Evolutionary conservation across 2,888 invertebrate species (phyloP).

Genomic region (Apotomis capreana): DNA sequence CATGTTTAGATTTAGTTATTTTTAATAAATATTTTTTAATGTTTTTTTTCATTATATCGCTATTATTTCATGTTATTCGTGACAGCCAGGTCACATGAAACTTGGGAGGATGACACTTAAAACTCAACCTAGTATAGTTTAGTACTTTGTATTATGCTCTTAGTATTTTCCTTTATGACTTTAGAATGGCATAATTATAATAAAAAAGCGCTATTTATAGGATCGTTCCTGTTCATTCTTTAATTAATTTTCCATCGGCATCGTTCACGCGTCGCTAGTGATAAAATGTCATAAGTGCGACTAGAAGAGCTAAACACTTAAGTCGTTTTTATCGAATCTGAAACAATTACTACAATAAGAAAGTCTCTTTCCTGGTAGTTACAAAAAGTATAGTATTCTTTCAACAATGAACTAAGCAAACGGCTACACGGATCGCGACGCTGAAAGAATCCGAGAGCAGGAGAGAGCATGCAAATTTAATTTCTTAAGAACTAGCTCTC

Average conservation of each 20-base stretch:
- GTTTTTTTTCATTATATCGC: too few species aligned
- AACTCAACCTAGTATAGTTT: too few species aligned
- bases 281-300: not conserved
- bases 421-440: slow-evolving; percentile 28
- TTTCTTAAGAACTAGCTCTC: slow-evolving; percentile 41
- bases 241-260: not conserved
- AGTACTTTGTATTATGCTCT: too few species aligned
- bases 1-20: too few species aligned
- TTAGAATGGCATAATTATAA: too few species aligned
- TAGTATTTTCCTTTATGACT: too few species aligned
- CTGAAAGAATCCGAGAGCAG: slow-evolving; percentile 35
- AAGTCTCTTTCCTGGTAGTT: not conserved
- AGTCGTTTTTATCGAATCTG: not conserved
- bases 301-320: not conserved
- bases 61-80: too few species aligned
- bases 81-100: too few species aligned
- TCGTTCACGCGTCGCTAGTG: too few species aligned
- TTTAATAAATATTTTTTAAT: too few species aligned
- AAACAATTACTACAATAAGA: not conserved
- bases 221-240: not conserved
- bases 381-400: slow-evolving; percentile 22
- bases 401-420: slow-evolving; percentile 37
- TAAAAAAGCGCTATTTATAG: too few species aligned
- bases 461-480: slow-evolving; percentile 42
- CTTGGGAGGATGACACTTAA: too few species aligned